Conservation (phyloP, 2,113 vertebrate genomes). For the Verasper variegatus region DNA sequence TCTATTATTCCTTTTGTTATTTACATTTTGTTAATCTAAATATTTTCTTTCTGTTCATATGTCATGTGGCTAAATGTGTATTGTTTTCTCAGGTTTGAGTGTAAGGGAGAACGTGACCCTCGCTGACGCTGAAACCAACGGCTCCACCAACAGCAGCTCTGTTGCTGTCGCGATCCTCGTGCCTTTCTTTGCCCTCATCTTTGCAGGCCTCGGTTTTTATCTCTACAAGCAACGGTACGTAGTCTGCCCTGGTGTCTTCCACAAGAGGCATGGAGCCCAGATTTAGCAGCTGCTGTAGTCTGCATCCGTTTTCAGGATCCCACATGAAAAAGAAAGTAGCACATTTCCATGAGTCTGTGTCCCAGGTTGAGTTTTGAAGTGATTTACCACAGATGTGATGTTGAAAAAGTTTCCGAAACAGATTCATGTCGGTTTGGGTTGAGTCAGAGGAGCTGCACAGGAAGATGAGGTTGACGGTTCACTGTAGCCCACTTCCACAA, state of each 20-base stretch:
- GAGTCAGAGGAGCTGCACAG: slow-evolving; percentile 26
- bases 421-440: slow-evolving; percentile 35
- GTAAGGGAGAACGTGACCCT: slow-evolving; percentile 88
- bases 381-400: slow-evolving; percentile 1
- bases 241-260: neutral
- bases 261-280: neutral
- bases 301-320: slow-evolving; percentile 1
- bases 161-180: slow-evolving; percentile 99
- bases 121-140: slow-evolving; percentile 86
- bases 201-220: slow-evolving; percentile 99
- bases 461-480: slow-evolving; percentile 21
- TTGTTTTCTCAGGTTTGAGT: slow-evolving; percentile 86
- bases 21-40: neutral
- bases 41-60: neutral
- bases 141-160: slow-evolving; percentile 96
- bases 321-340: neutral
- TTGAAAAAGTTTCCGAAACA: slow-evolving; percentile 24
- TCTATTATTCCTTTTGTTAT: slow-evolving; percentile 12
- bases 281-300: neutral
- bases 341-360: neutral
- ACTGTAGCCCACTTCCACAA: slow-evolving; percentile 40
- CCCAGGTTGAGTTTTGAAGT: slow-evolving; percentile 20
- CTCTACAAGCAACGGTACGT: slow-evolving; percentile 97
- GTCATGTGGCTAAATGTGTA: neutral
- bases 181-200: slow-evolving; percentile 99